Base-by-base conservation (phyloP, 2,113 vertebrate species). In the Onychostruthus taczanowskii region DNA sequence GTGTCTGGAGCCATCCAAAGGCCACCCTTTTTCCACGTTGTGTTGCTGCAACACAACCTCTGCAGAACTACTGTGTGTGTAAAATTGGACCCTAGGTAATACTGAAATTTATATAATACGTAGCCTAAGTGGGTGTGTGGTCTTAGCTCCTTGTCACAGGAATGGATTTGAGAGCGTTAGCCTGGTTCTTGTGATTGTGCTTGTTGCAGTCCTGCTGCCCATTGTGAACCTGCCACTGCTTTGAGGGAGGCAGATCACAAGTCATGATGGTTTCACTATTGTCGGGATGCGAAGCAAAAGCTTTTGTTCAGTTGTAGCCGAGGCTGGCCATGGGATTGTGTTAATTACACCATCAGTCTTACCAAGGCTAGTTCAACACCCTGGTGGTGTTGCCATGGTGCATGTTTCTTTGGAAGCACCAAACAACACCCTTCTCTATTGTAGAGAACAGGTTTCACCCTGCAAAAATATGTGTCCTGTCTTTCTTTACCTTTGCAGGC, bases 371-470 rank as follows among this genome's bases (percentile, higher is more conserved):
- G 31, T 49, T 82, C 41, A 69, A 39, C 30, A 7, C 9, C 0
- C 0, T 10, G 7, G 74, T n/a, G 22, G 13, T 69, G 46, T 78
- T 63, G 41, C 69, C 4, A 0, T 15, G 37, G 16, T 61, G 15
- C 5, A 2, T 20, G 52, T 56, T 82, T 72, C 50, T 84, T 80
- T 70, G 41, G 64, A 76, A 79, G 24, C 31, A 52, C 44, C 47
- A 39, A 27, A 33, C 11, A 64, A 43, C 46, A 55, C 33, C 1
- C 6, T 69, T 77, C 22, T 50, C 12, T 80, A 1, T 37, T 52
- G 35, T 1, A 59, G 35, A 86, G 47, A 63, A 66, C 22, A 64
- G 43, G 22, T 77, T 59, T 96, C 61, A 53, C 35, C n/a, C 27
- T 56, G 44, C 61, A 88, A 23, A 94, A 79, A 61, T 66, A 19